Evolutionary conservation across 2,113 vertebrate species (phyloP), one percentile per base, ranked within the genome.

Genomic region (Phaethon lepturus): DNA sequence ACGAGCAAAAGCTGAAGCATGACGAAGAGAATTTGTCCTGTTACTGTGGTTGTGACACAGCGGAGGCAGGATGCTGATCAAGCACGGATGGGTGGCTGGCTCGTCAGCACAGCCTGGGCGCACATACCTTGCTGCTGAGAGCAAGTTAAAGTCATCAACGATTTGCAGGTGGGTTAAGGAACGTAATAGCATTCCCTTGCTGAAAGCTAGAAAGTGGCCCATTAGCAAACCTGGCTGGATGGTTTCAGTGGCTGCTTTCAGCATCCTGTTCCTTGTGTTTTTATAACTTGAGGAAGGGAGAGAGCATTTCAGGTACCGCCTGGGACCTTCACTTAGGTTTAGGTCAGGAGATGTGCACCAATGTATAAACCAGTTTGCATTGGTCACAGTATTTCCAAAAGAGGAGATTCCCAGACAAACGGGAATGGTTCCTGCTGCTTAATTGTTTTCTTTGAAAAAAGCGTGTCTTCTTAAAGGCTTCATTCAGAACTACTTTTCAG

Each of bases 81-180:
- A 64, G 64, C 94, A 86, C 52, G 66, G 47, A 52, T 7, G 68
- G 96, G 81, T 77, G 81, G 93, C 85, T 88, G 92, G 42, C 88
- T 87, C 38, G 17, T 74, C 82, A 63, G 42, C 45, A 6, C 20
- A 28, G 64, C 12, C 91, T 35, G 1, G 10, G 67, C 73, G 29
- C 91, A 56, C 35, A 5, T 7, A 25, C 7, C 45, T 40, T 11
- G 31, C 11, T 88, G 84, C 78, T 93, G 79, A 71, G 64, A 88
- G 88, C 74, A 26, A 52, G 49, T 55, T 66, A 15, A 76, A 72
- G 42, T 68, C 79, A 17, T 72, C 88, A 24, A 22, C 0, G 13
- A 49, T 86, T 92, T 89, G 52, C 86, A 89, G 82, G 82, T 81
- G 85, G 52, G 53, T 77, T 47, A 58, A 73, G 67, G 78, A 86